These are phyloP conservation scores for Ephestia elutella DNA, from an alignment of 1,140 invertebrate genomes.

Conservation along the genomic window DNA sequence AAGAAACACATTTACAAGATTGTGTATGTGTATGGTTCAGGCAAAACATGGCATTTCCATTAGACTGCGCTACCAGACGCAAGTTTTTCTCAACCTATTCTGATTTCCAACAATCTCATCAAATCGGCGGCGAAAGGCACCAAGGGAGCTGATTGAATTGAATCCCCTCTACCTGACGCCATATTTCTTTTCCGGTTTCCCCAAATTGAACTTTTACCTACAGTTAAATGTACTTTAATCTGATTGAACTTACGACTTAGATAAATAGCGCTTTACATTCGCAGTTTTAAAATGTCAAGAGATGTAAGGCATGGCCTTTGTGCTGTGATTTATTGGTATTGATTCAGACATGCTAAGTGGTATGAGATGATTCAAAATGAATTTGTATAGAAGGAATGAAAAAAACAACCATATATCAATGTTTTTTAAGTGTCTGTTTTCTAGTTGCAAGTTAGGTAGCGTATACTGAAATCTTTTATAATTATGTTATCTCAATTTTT, in stretches of 20 bases:
- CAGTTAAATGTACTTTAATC: slow-evolving; percentile 71
- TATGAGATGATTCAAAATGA: not conserved
- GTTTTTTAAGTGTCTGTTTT: no score
- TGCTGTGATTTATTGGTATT: not conserved
- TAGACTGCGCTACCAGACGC: slow-evolving; percentile 40
- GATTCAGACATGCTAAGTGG: not conserved
- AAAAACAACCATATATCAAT: no score
- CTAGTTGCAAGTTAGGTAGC: no score
- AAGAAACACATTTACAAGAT: not conserved
- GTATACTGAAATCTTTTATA: no score
- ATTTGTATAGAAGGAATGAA: not conserved
- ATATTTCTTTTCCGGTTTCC: slow-evolving; percentile 62
- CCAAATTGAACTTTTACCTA: slow-evolving; percentile 67
- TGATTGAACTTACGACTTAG: slow-evolving; percentile 62
- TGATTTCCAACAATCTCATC: slow-evolving; percentile 71
- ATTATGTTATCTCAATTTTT: no score
- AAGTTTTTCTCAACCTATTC: slow-evolving; percentile 66
- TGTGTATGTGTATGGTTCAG: not conserved
- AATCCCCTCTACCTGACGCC: slow-evolving; percentile 55
- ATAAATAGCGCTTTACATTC: slow-evolving; percentile 42
- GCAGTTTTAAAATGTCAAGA: slow-evolving; percentile 20
- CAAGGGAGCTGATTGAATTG: slow-evolving; percentile 71
- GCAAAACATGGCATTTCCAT: slow-evolving; percentile 61
- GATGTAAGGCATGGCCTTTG: not conserved
- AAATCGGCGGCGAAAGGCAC: slow-evolving; percentile 61